Evolutionary conservation across 2,888 invertebrate species (phyloP).

Genomic region (Eustalomyia histrio): DNA sequence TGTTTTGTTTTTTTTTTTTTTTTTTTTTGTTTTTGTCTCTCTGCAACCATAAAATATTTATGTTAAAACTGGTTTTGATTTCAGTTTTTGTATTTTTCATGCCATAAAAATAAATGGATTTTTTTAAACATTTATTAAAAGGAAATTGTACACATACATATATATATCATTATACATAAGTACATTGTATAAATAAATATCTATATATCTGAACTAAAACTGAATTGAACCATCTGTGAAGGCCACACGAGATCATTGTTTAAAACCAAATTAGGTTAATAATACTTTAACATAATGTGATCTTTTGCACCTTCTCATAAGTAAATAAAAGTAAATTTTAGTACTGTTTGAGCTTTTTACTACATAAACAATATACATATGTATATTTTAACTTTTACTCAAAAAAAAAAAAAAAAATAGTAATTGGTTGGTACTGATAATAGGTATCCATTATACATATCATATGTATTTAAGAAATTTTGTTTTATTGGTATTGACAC

Average conservation of each 20-base stretch:
- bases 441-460: no score
- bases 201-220: background rate
- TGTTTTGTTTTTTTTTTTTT: conserved; percentile 27
- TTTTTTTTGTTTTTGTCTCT: conserved; percentile 14
- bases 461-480: background rate
- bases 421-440: no score
- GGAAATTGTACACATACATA: conserved; percentile 36
- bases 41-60: conserved; percentile 28
- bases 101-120: conserved; percentile 21
- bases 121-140: conserved; percentile 39
- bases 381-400: no score
- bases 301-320: conserved; percentile 44
- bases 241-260: conserved; percentile 53
- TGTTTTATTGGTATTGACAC: background rate
- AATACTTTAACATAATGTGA: conserved; percentile 49
- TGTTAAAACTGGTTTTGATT: conserved; percentile 57
- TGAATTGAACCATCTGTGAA: conserved; percentile 57
- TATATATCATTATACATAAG: no score
- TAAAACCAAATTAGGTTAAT: conserved; percentile 56
- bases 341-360: no score
- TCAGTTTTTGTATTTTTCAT: conserved; percentile 1
- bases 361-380: background rate
- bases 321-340: background rate
- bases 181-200: no score
- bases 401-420: no score